Percentiles rank a stretch among this genome's conserved stretches.
These are phyloP conservation scores for Hanleya hanleyi DNA, from an alignment of 2,888 invertebrate genomes.

Conservation along the genomic window DNA sequence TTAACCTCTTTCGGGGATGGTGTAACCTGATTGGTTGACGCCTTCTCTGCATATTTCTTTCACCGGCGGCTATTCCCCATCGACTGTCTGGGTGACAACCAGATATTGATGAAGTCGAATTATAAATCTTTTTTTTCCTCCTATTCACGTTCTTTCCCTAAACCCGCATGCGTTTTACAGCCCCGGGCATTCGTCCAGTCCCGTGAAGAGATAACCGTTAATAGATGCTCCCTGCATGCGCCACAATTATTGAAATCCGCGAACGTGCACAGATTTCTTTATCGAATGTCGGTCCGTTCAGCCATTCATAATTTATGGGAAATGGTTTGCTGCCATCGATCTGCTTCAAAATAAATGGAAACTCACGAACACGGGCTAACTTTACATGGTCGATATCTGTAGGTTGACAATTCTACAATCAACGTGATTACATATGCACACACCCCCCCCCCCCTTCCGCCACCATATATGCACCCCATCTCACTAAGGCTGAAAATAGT, in stretches of 20 bases:
- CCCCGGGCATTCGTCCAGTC: neutral
- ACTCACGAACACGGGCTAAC: no score
- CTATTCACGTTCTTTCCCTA: neutral
- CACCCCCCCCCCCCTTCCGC: no score
- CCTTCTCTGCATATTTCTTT: neutral
- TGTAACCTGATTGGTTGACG: neutral
- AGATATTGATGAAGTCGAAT: neutral
- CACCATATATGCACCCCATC: no score
- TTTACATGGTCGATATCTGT: no score
- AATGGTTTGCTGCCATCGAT: no score
- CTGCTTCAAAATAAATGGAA: neutral
- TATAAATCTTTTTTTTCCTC: neutral
- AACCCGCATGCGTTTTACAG: neutral
- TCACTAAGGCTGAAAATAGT: no score
- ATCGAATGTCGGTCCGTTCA: neutral
- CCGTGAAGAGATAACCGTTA: neutral
- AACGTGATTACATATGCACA: no score
- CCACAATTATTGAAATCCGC: neutral
- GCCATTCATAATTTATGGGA: neutral
- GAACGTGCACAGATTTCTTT: conserved; percentile 10
- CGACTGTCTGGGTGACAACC: neutral
- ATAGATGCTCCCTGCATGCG: neutral
- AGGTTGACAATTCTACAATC: no score
- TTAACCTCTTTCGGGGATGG: neutral
- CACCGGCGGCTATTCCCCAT: neutral